Evolutionary conservation across 2,888 invertebrate species (phyloP).

Genomic region (Eupithecia abbreviata): DNA sequence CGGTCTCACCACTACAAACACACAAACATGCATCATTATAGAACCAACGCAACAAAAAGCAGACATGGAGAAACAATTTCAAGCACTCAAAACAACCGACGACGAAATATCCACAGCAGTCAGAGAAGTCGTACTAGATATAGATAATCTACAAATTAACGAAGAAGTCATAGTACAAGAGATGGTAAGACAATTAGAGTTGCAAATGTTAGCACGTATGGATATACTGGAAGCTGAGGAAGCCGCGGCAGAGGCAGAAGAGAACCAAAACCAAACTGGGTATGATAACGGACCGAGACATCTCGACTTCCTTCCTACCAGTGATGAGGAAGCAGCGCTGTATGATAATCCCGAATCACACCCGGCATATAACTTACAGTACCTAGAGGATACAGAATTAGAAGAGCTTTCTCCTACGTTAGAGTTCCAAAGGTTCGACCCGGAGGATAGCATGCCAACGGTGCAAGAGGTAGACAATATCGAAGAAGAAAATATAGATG

Average conservation of each 20-base stretch:
- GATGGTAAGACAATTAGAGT: constrained; percentile 16
- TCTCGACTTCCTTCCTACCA: background rate
- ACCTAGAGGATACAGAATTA: constrained; percentile 20
- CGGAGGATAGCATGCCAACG: background rate
- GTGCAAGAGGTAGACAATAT: background rate
- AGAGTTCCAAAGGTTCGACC: background rate
- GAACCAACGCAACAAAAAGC: constrained; percentile 47
- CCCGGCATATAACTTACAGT: constrained; percentile 29
- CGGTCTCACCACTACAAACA: constrained; percentile 8
- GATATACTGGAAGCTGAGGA: background rate
- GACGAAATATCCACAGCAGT: constrained; percentile 13
- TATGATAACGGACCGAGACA: background rate
- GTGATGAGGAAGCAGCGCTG: constrained; percentile 18
- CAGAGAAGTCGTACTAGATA: constrained; percentile 24
- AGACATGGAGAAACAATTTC: constrained; percentile 30
- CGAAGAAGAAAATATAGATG: background rate
- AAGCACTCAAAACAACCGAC: constrained; percentile 9
- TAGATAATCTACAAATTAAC: constrained; percentile 16
- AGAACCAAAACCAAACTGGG: background rate
- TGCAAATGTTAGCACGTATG: constrained; percentile 16
- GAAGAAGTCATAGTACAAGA: constrained; percentile 18
- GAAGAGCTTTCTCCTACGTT: constrained; percentile 19
- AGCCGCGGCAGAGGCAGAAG: background rate
- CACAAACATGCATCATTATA: constrained; percentile 62
- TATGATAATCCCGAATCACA: constrained; percentile 22